Base-by-base conservation (phyloP, 2,888 invertebrate genomes). In the Acanthococcus lagerstroemiae region DNA sequence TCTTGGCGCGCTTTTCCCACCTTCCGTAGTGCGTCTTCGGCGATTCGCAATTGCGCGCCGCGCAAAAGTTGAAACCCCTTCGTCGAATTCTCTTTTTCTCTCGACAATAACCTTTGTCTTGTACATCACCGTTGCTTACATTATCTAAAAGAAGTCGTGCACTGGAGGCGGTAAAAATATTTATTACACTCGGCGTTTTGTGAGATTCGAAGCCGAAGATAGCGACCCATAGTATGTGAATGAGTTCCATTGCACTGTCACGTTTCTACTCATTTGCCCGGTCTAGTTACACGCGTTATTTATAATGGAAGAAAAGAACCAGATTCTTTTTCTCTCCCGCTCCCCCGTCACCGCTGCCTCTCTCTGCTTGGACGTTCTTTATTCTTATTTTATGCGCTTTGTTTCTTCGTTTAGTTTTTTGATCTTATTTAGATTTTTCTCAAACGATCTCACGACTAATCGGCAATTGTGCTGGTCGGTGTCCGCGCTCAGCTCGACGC, bases 141-240 rank as follows among this genome's bases (percentile, higher is more conserved):
- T 63, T 52, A 63, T 63, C 26, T 52, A 52, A 48, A 22, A 52
- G 50, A 63, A 44, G 63, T 52, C 63, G 63, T 63, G 63, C 63
- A 52, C 63, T 63, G 63, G 63, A 63, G 63, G 63, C 63, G 63
- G 63, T 63, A 63, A 54, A 63, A 63, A 63, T 63, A 63, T 63
- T 63, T 63, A 63, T 63, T 63, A 52, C 63, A 52, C 63, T 63
- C 54, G 52, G 54, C 63, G 63, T 63, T 63, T 63, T 63, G 7
- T 9, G 54, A 63, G 63, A 63, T 63, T 54, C 63, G 37, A 52
- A 63, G 44, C 26, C 19, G 52, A 26, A 54, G 63, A 63, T 63
- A 63, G 60, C 60, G 46, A 58, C 48, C 21, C 24, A 21, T 48
- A 30, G 22, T 52, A 52, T 52, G 24, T 24, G 22, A 52, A 22